Evolutionary conservation across 2,888 invertebrate species (phyloP), one percentile per base, ranked within the genome.

Genomic region (Alsophila aescularia): DNA sequence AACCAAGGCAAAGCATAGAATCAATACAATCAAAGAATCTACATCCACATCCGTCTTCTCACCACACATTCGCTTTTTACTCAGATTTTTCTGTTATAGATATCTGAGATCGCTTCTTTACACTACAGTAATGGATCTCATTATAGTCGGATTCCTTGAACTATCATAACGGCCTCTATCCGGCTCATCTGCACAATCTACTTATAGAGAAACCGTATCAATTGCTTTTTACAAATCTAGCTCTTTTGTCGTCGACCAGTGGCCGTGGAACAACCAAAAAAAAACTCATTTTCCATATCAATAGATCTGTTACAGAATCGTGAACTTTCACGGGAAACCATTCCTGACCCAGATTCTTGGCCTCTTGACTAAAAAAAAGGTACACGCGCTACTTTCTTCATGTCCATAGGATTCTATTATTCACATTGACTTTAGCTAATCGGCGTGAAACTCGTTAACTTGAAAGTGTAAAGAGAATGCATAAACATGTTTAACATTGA

Each of bases 241-340:
- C 24, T 49, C 16, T 50, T 35, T 44, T 55, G 50, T 50, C 45
- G 31, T 15, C 6, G 32, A 41, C 40, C 32, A 15, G 12, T 32
- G 18, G 41, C 35, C 36, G 31, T 34, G 16, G 10, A 44, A 27
- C 35, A 48, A 59, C 37, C 50, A 18, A 18, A 55, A 52, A 52
- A 60, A 53, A 36, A 58, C 35, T 49, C 63, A 67, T 67, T 69
- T 67, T 62, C 62, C 59, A 62, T 65, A 61, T 57, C 64, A 68
- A 68, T 67, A 64, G 47, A 45, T 48, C 50, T 49, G 56, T 52
- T 62, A 54, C 59, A 57, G 58, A 57, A 62, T 62, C 60, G 62
- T 64, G 65, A 67, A 73, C 74, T 80, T 79, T 81, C 78, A 73
- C 75, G 76, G 75, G 75, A 80, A 72, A 66, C 52, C 58, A 58